Evolutionary conservation across 2,797 vertebrate species (phyloP).

Genomic region (Arvicola amphibius): DNA sequence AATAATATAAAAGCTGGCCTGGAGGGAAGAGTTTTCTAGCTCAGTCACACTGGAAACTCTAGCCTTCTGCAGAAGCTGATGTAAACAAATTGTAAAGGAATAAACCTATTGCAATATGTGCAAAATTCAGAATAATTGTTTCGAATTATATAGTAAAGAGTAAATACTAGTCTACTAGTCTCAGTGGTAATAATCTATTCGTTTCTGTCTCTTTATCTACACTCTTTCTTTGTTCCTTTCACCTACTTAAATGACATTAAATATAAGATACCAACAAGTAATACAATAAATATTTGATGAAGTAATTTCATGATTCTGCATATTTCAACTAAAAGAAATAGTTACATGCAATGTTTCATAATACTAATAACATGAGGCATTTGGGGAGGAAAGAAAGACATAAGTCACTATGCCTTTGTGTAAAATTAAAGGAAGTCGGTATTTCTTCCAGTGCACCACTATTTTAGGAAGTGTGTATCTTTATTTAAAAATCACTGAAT

Average conservation of each 20-base stretch:
- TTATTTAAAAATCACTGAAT: constrained; percentile 79
- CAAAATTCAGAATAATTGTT: neutral
- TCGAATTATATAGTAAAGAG: neutral
- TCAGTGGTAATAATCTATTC: neutral
- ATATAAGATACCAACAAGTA: neutral
- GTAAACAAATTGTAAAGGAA: neutral
- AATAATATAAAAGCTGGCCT: neutral
- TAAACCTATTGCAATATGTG: neutral
- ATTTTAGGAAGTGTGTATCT: constrained; percentile 65
- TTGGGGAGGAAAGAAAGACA: neutral
- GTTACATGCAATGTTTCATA: neutral
- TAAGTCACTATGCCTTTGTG: accelerated
- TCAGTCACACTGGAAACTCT: neutral
- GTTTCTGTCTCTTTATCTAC: neutral
- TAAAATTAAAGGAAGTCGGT: neutral
- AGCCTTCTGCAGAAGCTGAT: neutral
- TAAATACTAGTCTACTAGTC: neutral
- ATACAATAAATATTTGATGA: neutral
- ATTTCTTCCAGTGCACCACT: neutral
- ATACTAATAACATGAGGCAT: neutral
- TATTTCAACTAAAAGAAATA: neutral
- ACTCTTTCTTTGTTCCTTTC: neutral
- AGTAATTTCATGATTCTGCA: neutral
- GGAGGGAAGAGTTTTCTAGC: neutral
- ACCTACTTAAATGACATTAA: neutral